A percentile compares a stretch with the other conserved stretches of the same genome.
phyloP scores from a whole-genome alignment of 2,888 invertebrate species.

The Melanostoma mellinum region DNA sequence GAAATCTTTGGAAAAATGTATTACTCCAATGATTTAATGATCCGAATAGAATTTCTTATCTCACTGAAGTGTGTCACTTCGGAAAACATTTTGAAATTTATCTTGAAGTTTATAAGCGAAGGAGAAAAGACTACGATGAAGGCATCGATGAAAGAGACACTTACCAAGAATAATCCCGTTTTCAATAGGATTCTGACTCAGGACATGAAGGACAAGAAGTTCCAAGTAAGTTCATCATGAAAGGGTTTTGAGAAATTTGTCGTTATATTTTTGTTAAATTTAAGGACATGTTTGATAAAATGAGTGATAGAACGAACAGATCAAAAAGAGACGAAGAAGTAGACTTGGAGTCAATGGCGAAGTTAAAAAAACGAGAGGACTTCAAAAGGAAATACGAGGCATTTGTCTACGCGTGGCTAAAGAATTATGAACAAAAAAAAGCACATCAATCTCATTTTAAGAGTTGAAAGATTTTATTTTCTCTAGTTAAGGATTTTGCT shows the following conservation, averaged over 20 bases:
- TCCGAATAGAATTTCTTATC: constrained; percentile 77
- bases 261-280: too few species aligned
- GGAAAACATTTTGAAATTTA: constrained; percentile 75
- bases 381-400: constrained; percentile 44
- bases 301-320: constrained; percentile 52
- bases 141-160: constrained; percentile 76
- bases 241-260: too few species aligned
- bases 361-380: constrained; percentile 20
- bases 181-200: not conserved
- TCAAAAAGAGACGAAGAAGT: constrained; percentile 8
- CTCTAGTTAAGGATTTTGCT: not conserved
- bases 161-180: constrained; percentile 36
- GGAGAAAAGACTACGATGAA: constrained; percentile 76
- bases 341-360: not conserved
- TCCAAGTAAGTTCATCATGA: not conserved
- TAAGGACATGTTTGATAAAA: too few species aligned
- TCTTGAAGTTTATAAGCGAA: constrained; percentile 76
- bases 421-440: not conserved
- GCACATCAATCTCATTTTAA: not conserved
- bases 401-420: constrained; percentile 29
- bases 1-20: constrained; percentile 74
- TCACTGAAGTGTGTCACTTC: constrained; percentile 77
- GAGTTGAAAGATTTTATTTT: too few species aligned
- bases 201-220: too few species aligned
- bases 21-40: constrained; percentile 64